phyloP scores from a whole-genome alignment of 2,797 vertebrate species.

The Neopelma chrysocephalum region DNA sequence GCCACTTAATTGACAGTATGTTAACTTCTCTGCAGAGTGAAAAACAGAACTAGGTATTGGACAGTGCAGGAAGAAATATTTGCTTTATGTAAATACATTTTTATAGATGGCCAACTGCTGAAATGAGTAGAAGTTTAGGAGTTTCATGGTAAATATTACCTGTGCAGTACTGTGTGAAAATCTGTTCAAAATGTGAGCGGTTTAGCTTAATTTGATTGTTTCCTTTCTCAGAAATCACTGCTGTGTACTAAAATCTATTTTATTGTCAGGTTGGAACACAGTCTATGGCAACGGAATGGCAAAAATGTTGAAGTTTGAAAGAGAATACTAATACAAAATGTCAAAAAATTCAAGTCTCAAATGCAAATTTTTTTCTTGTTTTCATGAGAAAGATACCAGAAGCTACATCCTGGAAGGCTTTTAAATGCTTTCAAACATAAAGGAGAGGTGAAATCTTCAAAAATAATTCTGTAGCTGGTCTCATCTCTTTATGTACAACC shows the following conservation, averaged over 20 bases:
- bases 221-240: neutral
- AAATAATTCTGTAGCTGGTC: neutral
- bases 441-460: neutral
- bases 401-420: neutral
- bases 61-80: neutral
- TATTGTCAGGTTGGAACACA: neutral
- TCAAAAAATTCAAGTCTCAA: neutral
- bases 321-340: neutral
- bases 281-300: no score
- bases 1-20: neutral
- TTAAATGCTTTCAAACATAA: neutral
- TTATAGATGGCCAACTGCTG: neutral
- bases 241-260: neutral
- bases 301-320: neutral
- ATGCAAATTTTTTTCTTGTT: neutral
- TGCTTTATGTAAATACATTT: rapidly evolving
- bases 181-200: neutral
- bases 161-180: neutral
- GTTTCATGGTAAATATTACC: neutral
- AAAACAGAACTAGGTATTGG: neutral
- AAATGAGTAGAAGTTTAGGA: neutral
- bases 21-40: neutral
- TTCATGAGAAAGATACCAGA: neutral
- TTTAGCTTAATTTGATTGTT: neutral
- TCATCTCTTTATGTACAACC: neutral